Evolutionary conservation across 2,797 vertebrate species (phyloP).

Genomic region (Xiphorhynchus erythropygius): DNA sequence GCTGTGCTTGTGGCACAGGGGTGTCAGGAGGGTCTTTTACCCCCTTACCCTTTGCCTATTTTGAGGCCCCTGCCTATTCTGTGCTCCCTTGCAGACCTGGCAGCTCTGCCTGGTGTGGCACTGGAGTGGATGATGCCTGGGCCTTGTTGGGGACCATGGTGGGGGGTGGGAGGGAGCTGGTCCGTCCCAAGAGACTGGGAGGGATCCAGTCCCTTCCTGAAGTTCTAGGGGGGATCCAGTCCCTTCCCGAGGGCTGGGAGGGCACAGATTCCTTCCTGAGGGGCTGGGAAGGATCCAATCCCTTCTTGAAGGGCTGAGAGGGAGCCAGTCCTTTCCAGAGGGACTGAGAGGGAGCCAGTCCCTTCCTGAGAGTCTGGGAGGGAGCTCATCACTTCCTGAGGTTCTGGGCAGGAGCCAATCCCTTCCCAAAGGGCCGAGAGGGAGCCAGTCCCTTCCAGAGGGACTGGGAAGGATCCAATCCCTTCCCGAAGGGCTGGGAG

Average conservation of each 20-base stretch:
- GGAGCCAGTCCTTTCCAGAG: neutral
- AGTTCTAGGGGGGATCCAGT: neutral
- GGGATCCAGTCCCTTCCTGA: neutral
- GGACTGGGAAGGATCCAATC: neutral
- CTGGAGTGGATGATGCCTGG: neutral
- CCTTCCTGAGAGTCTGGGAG: accelerated
- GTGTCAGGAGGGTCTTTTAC: neutral
- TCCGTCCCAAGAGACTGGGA: neutral
- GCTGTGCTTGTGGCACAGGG: accelerated
- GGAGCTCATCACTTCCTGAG: neutral
- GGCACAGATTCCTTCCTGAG: accelerated
- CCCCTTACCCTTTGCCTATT: neutral
- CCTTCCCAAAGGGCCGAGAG: neutral
- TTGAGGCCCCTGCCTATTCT: neutral
- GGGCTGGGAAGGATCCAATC: neutral
- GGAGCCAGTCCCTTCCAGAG: too few species aligned
- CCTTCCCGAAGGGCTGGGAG: accelerated
- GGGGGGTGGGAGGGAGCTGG: neutral
- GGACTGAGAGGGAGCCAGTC: neutral
- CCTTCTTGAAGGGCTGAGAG: neutral
- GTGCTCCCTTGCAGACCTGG: neutral
- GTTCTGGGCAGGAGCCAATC: neutral
- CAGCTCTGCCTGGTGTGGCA: too few species aligned
- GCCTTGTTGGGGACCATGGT: neutral
- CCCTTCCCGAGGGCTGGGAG: neutral